Percentiles rank a stretch among this genome's conserved stretches.
These are phyloP conservation scores for Deilephila elpenor DNA, from an alignment of 2,888 invertebrate genomes.

Conservation along the genomic window DNA sequence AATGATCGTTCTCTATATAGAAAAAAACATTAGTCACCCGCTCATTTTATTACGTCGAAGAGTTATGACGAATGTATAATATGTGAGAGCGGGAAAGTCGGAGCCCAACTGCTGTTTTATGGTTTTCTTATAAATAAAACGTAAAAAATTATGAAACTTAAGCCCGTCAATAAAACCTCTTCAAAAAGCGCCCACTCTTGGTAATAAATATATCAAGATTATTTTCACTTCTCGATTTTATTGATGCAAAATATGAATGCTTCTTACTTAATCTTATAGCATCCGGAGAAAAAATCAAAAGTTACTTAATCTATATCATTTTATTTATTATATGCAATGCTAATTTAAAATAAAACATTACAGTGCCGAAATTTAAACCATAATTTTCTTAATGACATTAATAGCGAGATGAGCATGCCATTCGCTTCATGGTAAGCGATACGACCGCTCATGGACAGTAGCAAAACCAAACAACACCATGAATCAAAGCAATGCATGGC, in stretches of 20 bases:
- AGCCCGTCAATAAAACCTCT: neutral
- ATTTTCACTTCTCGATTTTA: neutral
- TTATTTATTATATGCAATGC: neutral
- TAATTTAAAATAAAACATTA: too few species aligned
- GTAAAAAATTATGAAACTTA: conserved; percentile 27
- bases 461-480: too few species aligned
- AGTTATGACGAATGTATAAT: conserved; percentile 27
- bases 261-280: neutral
- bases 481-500: too few species aligned
- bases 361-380: too few species aligned
- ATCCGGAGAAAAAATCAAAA: neutral
- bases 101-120: conserved; percentile 22
- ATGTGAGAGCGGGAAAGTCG: conserved; percentile 8
- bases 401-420: too few species aligned
- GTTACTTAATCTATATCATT: neutral
- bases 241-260: neutral
- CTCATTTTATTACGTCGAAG: conserved; percentile 24
- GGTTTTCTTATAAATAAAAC: conserved; percentile 28
- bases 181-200: conserved; percentile 8
- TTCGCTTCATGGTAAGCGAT: too few species aligned
- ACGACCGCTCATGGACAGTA: too few species aligned
- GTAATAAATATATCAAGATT: neutral
- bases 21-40: conserved; percentile 14
- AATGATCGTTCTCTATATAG: conserved; percentile 9
- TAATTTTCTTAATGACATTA: too few species aligned